Conservation (phyloP, 1,140 invertebrate genomes). For the Drosophila ohnishii region DNA sequence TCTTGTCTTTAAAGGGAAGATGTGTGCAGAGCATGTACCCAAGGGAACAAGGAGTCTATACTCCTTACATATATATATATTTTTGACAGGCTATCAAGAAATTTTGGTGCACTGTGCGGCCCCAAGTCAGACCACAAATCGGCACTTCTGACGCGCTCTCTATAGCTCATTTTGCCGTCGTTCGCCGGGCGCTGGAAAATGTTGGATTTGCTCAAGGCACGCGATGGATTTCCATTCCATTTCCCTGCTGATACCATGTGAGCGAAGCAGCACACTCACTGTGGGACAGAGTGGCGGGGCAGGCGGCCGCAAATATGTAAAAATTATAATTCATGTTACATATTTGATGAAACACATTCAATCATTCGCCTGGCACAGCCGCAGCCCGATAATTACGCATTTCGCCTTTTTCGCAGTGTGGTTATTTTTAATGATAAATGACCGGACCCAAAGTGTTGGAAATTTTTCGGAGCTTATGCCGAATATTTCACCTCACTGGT, state of each 20-base stretch:
- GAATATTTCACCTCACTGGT: constrained; percentile 57
- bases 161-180: constrained; percentile 72
- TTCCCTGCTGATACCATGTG: constrained; percentile 22
- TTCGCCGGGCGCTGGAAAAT: constrained; percentile 61
- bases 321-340: constrained; percentile 81
- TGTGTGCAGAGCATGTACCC: background rate
- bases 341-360: constrained; percentile 82
- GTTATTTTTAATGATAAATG: constrained; percentile 81
- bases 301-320: constrained; percentile 58
- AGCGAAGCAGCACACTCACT: background rate
- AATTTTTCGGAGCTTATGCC: constrained; percentile 72
- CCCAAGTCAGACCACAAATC: constrained; percentile 71
- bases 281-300: background rate
- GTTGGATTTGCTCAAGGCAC: constrained; percentile 73
- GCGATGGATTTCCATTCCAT: constrained; percentile 61
- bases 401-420: constrained; percentile 59
- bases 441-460: constrained; percentile 70
- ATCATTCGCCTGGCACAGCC: constrained; percentile 59
- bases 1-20: background rate
- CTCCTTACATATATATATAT: background rate
- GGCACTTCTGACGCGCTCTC: constrained; percentile 71
- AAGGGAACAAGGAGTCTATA: background rate
- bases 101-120: constrained; percentile 20
- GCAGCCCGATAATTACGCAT: constrained; percentile 78
- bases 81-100: background rate